These are phyloP conservation scores for Danaus chrysippus DNA, from an alignment of 2,888 invertebrate species.

Conservation along the genomic window DNA sequence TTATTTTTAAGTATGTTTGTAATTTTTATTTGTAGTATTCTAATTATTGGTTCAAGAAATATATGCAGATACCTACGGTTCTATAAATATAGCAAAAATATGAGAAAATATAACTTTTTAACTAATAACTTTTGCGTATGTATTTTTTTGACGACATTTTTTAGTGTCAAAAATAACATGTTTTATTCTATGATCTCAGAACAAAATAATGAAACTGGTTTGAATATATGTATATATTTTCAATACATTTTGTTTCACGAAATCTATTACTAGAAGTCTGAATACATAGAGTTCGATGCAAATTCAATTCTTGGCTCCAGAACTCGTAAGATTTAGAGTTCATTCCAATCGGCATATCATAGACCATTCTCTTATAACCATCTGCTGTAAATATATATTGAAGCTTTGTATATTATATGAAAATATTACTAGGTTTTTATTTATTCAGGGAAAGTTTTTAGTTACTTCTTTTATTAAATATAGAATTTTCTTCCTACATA, in stretches of 20 bases:
- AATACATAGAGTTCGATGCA: conserved; percentile 46
- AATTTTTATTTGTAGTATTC: too few relatives aligned
- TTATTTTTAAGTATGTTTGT: too few relatives aligned
- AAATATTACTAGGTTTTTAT: conserved; percentile 46
- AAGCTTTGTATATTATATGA: conserved; percentile 40
- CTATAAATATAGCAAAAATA: too few relatives aligned
- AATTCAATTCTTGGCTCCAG: conserved; percentile 70
- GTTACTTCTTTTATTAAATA: too few relatives aligned
- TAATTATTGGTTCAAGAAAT: too few relatives aligned
- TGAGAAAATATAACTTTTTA: too few relatives aligned
- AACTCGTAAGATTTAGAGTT: conserved; percentile 70
- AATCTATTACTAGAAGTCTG: conserved; percentile 28
- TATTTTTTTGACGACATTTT: not conserved
- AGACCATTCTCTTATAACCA: conserved; percentile 64
- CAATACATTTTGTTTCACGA: conserved; percentile 11
- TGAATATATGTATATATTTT: conserved; percentile 5
- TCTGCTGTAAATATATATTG: conserved; percentile 37
- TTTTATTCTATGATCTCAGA: not conserved
- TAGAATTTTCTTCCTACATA: too few relatives aligned
- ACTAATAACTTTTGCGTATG: too few relatives aligned
- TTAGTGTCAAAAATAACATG: not conserved
- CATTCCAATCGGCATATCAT: conserved; percentile 68
- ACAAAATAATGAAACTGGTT: not conserved
- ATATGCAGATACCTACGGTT: too few relatives aligned
- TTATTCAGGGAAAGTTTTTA: not conserved